phyloP scores from a whole-genome alignment of 2,797 vertebrate species.

The Eospalax fontanierii region DNA sequence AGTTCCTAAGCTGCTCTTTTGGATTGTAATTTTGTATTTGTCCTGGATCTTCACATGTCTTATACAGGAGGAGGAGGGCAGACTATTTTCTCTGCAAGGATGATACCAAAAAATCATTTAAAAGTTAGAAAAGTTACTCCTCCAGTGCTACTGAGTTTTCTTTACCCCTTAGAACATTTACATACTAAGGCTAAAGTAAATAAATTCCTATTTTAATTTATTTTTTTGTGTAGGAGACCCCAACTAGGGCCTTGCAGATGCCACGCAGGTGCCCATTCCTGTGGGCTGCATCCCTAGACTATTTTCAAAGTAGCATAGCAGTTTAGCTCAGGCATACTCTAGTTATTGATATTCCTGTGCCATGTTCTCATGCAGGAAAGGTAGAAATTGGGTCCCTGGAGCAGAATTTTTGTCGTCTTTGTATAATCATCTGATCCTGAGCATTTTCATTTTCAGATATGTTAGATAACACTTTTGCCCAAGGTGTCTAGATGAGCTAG shows the following conservation, averaged over 20 bases:
- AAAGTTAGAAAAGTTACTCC: background rate
- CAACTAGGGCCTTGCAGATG: background rate
- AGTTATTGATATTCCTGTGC: background rate
- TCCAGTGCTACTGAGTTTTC: background rate
- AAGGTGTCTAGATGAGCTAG: background rate
- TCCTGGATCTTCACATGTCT: background rate
- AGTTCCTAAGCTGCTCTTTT: background rate
- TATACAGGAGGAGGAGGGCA: background rate
- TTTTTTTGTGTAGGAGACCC: background rate
- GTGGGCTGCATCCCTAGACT: background rate
- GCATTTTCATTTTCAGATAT: background rate
- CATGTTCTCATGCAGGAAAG: background rate
- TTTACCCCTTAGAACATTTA: conserved; percentile 17
- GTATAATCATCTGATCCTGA: background rate
- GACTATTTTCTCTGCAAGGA: background rate
- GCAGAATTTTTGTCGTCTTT: background rate
- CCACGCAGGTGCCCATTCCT: background rate
- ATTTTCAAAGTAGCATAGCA: background rate
- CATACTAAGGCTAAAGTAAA: conserved; percentile 15
- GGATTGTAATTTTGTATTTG: background rate
- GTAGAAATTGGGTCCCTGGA: background rate
- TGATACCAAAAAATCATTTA: background rate
- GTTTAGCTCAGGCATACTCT: background rate
- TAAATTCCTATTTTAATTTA: background rate
- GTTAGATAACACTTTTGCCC: background rate